These are phyloP conservation scores for Colossoma macropomum DNA, from an alignment of 2,113 vertebrate species.

Conservation along the genomic window DNA sequence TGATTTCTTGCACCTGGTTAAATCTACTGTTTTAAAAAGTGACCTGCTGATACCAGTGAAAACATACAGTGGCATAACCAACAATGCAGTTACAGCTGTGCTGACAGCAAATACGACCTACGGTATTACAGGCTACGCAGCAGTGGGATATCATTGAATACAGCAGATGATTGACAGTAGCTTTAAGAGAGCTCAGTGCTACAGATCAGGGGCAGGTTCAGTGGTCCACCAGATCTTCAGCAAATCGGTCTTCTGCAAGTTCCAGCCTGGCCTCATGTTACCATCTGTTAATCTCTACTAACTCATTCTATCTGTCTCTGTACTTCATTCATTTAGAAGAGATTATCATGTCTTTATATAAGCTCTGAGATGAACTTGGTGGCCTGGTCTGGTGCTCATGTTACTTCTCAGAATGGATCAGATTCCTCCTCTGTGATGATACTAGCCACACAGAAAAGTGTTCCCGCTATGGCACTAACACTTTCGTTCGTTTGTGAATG, in stretches of 20 bases:
- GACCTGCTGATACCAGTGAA: no score
- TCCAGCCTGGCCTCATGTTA: background rate
- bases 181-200: background rate
- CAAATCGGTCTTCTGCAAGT: background rate
- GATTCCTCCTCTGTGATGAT: background rate
- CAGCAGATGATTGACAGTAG: background rate
- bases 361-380: constrained; percentile 11
- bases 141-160: background rate
- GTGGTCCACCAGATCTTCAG: background rate
- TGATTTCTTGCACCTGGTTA: no score
- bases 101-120: background rate
- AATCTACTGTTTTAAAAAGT: no score
- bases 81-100: no score
- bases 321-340: background rate
- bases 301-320: background rate
- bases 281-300: background rate
- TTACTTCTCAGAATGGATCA: background rate
- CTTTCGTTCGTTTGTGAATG: background rate
- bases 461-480: background rate
- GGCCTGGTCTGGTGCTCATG: background rate
- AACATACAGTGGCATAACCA: no score
- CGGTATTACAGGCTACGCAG: background rate
- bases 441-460: background rate
- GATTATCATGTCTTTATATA: constrained; percentile 19
- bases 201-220: background rate